Percentiles rank a stretch among this genome's conserved stretches.
Conservation (phyloP, 2,797 vertebrate genomes). For the Fratercula arctica region DNA sequence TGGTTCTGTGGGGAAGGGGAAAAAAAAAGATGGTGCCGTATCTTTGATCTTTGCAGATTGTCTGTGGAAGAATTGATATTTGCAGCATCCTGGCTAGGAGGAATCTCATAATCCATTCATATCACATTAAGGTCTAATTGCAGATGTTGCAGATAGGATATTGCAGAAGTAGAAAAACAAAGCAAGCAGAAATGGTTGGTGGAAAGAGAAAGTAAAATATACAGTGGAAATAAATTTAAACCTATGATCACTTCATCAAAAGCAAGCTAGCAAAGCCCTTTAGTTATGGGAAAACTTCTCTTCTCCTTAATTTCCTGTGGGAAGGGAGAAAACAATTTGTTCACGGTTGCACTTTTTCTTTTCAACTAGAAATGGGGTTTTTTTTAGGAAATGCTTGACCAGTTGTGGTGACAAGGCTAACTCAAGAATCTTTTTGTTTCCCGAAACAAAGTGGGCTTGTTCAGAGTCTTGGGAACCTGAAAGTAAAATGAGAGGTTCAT, state of each 20-base stretch:
- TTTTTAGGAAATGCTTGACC: slow-evolving; percentile 9
- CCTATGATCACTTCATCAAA: slow-evolving; percentile 11
- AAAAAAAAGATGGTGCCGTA: not conserved
- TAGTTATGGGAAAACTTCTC: slow-evolving; percentile 52
- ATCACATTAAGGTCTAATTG: not conserved
- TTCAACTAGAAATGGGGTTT: not conserved
- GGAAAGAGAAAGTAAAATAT: not conserved
- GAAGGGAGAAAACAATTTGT: slow-evolving; percentile 34
- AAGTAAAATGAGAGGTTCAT: not conserved
- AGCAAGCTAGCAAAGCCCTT: slow-evolving; percentile 4
- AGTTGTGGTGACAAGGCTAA: not conserved
- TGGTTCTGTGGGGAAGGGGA: not conserved
- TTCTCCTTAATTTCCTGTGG: slow-evolving; percentile 55
- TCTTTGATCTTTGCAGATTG: not conserved
- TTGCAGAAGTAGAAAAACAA: slow-evolving; percentile 1
- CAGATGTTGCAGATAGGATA: not conserved
- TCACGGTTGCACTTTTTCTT: not conserved
- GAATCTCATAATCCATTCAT: not conserved
- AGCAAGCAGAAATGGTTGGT: not conserved
- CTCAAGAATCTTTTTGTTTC: slow-evolving; percentile 40
- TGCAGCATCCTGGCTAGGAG: not conserved
- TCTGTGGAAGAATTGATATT: not conserved
- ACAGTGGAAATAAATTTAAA: not conserved
- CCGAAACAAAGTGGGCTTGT: slow-evolving; percentile 55
- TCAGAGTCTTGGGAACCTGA: slow-evolving; percentile 42